phyloP scores from a whole-genome alignment of 1,140 invertebrate genomes.

The Aphelinus atriplicis region DNA sequence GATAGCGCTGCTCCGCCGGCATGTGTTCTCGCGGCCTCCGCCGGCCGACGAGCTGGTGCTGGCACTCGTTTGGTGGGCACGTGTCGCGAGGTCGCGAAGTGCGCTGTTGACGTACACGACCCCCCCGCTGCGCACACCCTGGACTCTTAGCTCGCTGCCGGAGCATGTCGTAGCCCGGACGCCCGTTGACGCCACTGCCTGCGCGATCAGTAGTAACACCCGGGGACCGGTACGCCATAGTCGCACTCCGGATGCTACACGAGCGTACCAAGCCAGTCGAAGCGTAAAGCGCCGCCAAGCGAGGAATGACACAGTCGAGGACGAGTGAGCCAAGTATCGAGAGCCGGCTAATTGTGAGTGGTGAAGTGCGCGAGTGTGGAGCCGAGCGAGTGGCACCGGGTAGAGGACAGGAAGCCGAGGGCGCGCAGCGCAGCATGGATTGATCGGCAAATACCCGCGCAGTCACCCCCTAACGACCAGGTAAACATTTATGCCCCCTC shows the following conservation, averaged over 20 bases:
- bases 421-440: conserved; percentile 25
- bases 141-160: no score
- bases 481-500: conserved; percentile 55
- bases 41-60: background rate
- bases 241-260: no score
- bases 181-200: no score
- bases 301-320: background rate
- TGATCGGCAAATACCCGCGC: conserved; percentile 38
- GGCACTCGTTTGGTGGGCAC: background rate
- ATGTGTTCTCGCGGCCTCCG: no score
- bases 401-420: background rate
- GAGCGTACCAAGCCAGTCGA: no score
- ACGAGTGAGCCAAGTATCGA: background rate
- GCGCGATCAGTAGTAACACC: no score
- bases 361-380: conserved; percentile 26
- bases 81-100: background rate
- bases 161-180: no score
- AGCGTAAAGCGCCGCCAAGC: no score
- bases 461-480: conserved; percentile 44
- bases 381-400: background rate
- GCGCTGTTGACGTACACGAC: no score
- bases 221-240: no score
- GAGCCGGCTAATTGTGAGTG: conserved; percentile 25
- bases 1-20: no score
- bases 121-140: no score